Conservation (phyloP, 2,797 vertebrate species). For the Mus spretus region DNA sequence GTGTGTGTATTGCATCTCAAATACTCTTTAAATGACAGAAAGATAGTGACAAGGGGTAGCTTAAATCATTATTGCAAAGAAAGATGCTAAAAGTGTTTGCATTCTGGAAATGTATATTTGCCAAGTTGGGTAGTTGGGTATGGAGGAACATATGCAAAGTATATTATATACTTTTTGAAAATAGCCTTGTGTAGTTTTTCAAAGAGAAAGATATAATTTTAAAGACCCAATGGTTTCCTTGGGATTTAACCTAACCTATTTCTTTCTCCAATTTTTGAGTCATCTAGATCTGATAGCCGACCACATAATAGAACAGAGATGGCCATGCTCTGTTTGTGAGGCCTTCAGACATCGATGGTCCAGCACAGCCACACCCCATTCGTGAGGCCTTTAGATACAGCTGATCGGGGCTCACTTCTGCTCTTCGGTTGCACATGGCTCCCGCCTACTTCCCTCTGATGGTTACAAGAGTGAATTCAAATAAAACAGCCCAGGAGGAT, state of each 20-base stretch:
- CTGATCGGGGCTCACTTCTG: neutral
- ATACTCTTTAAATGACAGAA: neutral
- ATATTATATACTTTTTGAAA: neutral
- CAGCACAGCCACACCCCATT: neutral
- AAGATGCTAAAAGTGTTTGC: neutral
- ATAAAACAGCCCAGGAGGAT: constrained; percentile 3
- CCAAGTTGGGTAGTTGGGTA: neutral
- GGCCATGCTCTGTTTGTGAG: neutral
- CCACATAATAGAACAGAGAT: constrained; percentile 29
- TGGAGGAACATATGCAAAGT: neutral
- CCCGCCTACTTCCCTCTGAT: neutral
- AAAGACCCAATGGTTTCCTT: constrained; percentile 6
- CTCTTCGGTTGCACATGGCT: neutral
- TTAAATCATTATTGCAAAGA: neutral
- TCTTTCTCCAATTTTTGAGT: neutral
- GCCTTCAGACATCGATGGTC: neutral
- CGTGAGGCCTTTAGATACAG: neutral
- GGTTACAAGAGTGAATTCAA: constrained; percentile 38
- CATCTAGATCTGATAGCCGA: neutral
- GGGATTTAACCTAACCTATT: constrained; percentile 29
- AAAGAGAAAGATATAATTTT: constrained; percentile 26
- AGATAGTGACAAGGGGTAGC: neutral
- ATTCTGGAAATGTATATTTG: neutral
- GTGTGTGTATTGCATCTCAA: neutral
- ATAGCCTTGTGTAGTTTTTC: neutral